These are phyloP conservation scores for Erebia epiphron DNA, from an alignment of 2,888 invertebrate species.

Conservation along the genomic window DNA sequence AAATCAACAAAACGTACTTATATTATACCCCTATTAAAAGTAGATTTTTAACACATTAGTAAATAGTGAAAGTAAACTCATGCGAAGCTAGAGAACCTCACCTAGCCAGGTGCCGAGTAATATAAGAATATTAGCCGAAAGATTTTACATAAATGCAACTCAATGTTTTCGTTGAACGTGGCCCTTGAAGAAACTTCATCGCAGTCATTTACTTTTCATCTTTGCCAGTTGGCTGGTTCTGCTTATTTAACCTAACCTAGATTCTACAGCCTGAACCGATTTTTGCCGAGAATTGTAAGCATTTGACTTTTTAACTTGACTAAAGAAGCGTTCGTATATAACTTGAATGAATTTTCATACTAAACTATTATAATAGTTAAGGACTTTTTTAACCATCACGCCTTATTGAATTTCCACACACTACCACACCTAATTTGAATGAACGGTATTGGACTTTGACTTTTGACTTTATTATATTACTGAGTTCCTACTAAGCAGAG, in stretches of 20 bases:
- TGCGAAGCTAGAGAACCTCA: too few relatives aligned
- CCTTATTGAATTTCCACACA: too few relatives aligned
- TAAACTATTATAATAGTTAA: too few relatives aligned
- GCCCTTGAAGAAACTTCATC: conserved; percentile 28
- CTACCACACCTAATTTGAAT: too few relatives aligned
- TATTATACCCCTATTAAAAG: too few relatives aligned
- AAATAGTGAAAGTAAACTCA: too few relatives aligned
- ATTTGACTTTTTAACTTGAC: conserved; percentile 20
- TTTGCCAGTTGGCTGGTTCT: conserved; percentile 27
- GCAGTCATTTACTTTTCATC: conserved; percentile 31
- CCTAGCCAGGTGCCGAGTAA: not conserved
- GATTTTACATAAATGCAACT: conserved; percentile 12
- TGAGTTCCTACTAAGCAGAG: too few relatives aligned
- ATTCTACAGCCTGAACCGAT: conserved; percentile 27
- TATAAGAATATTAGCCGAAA: not conserved
- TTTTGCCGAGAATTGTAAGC: conserved; percentile 21
- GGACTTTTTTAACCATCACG: too few relatives aligned
- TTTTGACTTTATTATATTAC: too few relatives aligned
- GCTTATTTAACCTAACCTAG: conserved; percentile 29
- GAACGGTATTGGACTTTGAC: too few relatives aligned
- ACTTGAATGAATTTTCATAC: conserved; percentile 10
- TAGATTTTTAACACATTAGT: too few relatives aligned
- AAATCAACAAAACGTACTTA: too few relatives aligned
- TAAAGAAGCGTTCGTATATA: conserved; percentile 19
- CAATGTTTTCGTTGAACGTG: conserved; percentile 14